phyloP scores from a whole-genome alignment of 2,888 invertebrate species.

The Pristionchus japonicus region DNA sequence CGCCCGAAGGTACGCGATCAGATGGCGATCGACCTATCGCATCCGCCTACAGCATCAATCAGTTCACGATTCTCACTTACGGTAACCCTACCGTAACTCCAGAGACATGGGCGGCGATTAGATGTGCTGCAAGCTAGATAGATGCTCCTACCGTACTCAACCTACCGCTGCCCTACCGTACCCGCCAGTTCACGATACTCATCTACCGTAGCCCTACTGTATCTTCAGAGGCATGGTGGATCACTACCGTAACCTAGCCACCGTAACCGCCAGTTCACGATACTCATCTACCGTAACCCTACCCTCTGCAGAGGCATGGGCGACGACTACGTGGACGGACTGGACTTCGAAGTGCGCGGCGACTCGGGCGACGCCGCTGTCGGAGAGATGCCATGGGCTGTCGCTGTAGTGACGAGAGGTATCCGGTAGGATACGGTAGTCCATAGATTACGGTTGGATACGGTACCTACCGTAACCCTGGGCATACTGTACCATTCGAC shows the following conservation, averaged over 20 bases:
- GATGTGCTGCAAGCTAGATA: too few species aligned
- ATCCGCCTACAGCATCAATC: too few species aligned
- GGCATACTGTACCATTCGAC: too few species aligned
- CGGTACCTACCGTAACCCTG: too few species aligned
- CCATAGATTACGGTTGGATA: background rate
- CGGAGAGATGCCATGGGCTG: conserved; percentile 18
- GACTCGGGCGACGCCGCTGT: background rate
- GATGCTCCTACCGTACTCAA: too few species aligned
- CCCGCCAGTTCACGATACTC: background rate
- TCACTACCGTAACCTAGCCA: too few species aligned
- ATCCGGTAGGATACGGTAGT: background rate
- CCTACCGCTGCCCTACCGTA: too few species aligned
- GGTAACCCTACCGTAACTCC: background rate
- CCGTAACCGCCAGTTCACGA: background rate
- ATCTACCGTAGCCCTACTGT: background rate
- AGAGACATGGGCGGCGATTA: background rate
- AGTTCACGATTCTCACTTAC: background rate
- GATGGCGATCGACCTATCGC: background rate
- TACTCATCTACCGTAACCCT: background rate
- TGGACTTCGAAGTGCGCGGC: background rate
- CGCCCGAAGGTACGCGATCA: background rate
- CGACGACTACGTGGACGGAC: conserved; percentile 10
- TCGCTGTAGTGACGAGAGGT: background rate
- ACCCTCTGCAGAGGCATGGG: background rate
- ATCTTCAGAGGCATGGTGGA: too few species aligned